These are phyloP conservation scores for Aethes cnicana DNA, from an alignment of 2,888 invertebrate genomes.

Conservation along the genomic window DNA sequence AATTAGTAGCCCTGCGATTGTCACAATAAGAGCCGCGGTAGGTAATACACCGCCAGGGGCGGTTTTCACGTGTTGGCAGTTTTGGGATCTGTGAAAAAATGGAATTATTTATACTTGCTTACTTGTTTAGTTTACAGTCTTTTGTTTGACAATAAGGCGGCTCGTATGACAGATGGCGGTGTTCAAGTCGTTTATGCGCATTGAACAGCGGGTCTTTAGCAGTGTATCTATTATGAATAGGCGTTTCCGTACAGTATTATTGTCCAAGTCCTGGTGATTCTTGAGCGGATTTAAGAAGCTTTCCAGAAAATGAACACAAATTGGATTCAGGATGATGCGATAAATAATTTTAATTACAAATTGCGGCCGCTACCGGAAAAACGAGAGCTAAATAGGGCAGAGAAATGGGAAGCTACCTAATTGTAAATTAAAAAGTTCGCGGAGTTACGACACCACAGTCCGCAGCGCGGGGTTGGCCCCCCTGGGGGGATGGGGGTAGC, in stretches of 20 bases:
- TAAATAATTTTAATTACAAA: constrained; percentile 80
- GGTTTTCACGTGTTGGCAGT: background rate
- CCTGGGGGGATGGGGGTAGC: constrained; percentile 52
- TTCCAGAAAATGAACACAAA: constrained; percentile 46
- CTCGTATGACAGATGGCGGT: no score
- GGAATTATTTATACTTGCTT: background rate
- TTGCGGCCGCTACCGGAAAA: constrained; percentile 73
- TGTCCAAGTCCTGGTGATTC: no score
- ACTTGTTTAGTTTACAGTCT: background rate
- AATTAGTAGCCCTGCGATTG: constrained; percentile 62
- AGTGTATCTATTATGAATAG: no score
- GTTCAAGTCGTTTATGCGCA: no score
- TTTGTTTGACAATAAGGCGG: background rate
- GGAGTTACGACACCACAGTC: constrained; percentile 82
- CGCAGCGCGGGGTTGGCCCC: constrained; percentile 61
- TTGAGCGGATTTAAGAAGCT: no score
- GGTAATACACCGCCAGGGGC: background rate
- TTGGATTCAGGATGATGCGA: constrained; percentile 63
- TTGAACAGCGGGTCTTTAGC: no score
- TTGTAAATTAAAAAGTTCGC: constrained; percentile 83
- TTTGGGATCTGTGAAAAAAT: background rate
- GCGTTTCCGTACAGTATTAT: no score
- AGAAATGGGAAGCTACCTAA: constrained; percentile 83
- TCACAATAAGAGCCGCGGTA: constrained; percentile 57
- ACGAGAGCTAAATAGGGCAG: constrained; percentile 82